Conservation (phyloP, 2,797 vertebrate species). For the Halcyon badia region DNA sequence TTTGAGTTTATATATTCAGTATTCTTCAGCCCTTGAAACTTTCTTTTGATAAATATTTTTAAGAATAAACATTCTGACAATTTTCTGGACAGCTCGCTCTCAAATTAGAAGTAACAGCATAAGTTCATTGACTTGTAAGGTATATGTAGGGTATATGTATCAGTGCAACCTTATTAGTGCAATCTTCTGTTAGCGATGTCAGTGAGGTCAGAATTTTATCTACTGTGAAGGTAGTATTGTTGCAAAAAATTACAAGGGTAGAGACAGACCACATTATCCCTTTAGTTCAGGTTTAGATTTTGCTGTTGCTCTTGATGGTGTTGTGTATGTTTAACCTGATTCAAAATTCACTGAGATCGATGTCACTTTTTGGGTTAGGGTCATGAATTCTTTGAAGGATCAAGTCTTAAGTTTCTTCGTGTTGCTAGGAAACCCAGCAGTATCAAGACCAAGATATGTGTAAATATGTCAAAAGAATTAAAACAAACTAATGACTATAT, state of each 20-base stretch:
- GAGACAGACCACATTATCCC: background rate
- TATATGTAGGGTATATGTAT: background rate
- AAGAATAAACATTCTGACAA: background rate
- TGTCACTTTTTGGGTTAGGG: background rate
- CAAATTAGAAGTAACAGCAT: background rate
- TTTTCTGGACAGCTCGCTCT: background rate
- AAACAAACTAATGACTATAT: background rate
- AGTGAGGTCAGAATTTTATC: background rate
- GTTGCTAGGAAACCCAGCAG: background rate
- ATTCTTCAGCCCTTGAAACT: background rate
- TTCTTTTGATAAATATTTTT: background rate
- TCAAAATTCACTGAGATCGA: background rate
- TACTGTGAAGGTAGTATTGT: background rate
- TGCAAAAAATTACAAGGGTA: background rate
- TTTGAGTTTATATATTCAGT: background rate
- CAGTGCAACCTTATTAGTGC: background rate
- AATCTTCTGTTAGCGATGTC: background rate
- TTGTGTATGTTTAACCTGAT: background rate
- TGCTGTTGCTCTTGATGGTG: background rate
- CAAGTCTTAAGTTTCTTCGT: background rate
- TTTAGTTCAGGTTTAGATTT: background rate
- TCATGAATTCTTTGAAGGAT: background rate
- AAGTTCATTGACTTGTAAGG: background rate
- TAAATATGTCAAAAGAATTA: slow-evolving; percentile 19
- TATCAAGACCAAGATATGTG: background rate